phyloP scores from a whole-genome alignment of 2,797 vertebrate genomes.

The Ispidina lecontei region DNA sequence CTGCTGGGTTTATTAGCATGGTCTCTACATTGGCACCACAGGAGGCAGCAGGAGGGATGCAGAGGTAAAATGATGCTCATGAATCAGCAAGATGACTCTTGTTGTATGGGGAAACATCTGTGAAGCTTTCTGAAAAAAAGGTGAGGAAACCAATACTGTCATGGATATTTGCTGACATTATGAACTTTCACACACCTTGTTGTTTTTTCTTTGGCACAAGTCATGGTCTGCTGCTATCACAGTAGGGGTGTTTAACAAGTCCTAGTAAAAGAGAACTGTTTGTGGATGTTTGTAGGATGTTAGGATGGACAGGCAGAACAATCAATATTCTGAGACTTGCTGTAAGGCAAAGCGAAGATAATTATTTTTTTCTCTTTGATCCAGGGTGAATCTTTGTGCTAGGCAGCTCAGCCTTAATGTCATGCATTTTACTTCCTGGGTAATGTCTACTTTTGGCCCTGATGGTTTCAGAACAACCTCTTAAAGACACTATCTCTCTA shows the following conservation, averaged over 20 bases:
- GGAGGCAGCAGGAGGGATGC: neutral
- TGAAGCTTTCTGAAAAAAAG: neutral
- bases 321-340: neutral
- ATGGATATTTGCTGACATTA: neutral
- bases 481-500: neutral
- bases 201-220: neutral
- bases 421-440: constrained; percentile 3
- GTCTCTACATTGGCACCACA: neutral
- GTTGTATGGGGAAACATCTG: neutral
- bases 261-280: neutral
- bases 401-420: neutral
- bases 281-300: neutral
- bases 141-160: neutral
- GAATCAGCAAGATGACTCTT: neutral
- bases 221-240: constrained; percentile 18
- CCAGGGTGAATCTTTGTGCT: neutral
- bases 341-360: neutral
- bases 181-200: neutral
- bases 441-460: neutral
- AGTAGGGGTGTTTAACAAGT: neutral
- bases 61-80: neutral
- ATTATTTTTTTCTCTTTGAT: neutral
- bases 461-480: neutral
- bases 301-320: neutral
- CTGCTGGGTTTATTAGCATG: neutral